A percentile compares a stretch with the other conserved stretches of the same genome.
Evolutionary conservation across 1,140 invertebrate species (phyloP).

Genomic region (Caerostris darwini): DNA sequence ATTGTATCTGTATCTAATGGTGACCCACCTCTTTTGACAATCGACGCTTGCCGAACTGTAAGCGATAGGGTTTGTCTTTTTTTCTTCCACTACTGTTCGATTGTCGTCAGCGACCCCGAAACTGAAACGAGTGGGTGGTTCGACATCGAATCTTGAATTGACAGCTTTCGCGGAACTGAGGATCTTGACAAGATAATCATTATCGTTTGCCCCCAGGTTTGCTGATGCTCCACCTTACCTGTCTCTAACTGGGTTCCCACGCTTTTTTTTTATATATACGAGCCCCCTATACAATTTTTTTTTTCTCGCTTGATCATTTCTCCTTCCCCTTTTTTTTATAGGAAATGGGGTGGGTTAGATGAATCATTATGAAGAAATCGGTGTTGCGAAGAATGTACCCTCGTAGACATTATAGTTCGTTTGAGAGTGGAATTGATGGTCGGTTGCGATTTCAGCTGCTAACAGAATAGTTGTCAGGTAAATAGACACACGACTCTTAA

Average conservation of each 20-base stretch:
- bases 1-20: not conserved
- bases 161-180: constrained; percentile 48
- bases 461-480: not conserved
- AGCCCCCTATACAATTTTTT: not conserved
- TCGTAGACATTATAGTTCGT: constrained; percentile 27
- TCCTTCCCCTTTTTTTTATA: not conserved
- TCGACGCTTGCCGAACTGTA: not conserved
- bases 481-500: not conserved
- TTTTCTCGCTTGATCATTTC: constrained; percentile 26
- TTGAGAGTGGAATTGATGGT: constrained; percentile 27
- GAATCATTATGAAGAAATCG: constrained; percentile 32
- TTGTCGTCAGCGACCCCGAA: constrained; percentile 16
- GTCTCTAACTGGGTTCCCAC: constrained; percentile 56
- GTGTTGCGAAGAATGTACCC: constrained; percentile 30
- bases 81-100: not conserved
- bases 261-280: constrained; percentile 40
- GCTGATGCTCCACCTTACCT: constrained; percentile 61
- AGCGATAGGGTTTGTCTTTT: constrained; percentile 10
- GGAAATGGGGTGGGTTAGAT: not conserved
- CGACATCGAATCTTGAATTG: constrained; percentile 62
- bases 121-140: constrained; percentile 56
- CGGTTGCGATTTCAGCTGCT: not conserved
- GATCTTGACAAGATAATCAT: constrained; percentile 75
- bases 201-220: constrained; percentile 14
- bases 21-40: not conserved